Base-by-base conservation (phyloP, 1,140 invertebrate genomes). In the Samia ricini region DNA sequence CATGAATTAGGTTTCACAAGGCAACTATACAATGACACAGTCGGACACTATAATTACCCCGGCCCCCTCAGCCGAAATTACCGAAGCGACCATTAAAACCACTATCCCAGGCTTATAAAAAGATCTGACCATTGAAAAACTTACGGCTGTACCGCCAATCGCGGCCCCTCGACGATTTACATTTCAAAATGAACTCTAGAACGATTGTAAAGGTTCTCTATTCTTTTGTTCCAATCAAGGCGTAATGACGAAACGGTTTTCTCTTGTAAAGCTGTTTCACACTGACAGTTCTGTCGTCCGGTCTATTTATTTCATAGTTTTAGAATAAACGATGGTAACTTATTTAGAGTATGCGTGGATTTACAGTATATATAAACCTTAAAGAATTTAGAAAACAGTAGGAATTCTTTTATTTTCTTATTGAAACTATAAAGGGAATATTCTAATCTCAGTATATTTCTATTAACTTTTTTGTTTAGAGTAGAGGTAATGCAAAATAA, bases 31-130 rank as follows among this genome's bases (percentile, higher is more conserved):
- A 85, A 85, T 85, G 82, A 85, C 80, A 83, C 77, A 72, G 74
- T 60, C 70, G 72, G 78, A 71, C 75, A 59, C 77, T 83, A 68
- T 85, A 79, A 85, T 85, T 85, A 85, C 78, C 81, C 73, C 71
- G 51, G 69, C 57, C 71, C 57, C 68, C 67, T 48, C 63, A 59
- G 54, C 69, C 71, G 61, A 81, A 85, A 85, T 85, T 85, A 85
- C 78, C 64, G 66, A 72, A 69, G 63, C 68, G 58, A 63, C 71
- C 82, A 83, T 82, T 77, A 85, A 52, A 78, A 6, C 72, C 67
- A 81, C 76, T 81, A 82, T 76, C 75, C 76, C 76, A 66, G 64
- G 69, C 72, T 75, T 75, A 79, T 77, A 83, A 83, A 83, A 83
- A 83, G 71, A 54, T 52, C 60, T 52, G 36, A 69, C 33, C 64